Conservation (phyloP, 2,888 invertebrate species). For the Lacanobia oleracea region DNA sequence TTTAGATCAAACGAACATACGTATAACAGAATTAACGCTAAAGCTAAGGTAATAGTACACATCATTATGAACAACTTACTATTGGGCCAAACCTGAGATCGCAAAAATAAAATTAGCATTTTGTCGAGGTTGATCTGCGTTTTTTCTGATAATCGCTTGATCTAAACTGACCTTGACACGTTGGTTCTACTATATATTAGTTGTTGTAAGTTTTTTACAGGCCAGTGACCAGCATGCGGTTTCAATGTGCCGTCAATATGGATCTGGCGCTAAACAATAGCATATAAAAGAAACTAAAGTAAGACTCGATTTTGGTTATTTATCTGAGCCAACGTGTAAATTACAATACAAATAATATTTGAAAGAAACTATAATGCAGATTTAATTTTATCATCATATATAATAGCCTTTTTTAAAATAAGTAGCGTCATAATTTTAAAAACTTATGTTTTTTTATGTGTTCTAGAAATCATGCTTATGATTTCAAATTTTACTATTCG, state of each 20-base stretch:
- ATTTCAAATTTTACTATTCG: constrained; percentile 9
- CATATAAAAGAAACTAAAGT: background rate
- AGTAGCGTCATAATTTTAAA: background rate
- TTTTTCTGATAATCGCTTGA: background rate
- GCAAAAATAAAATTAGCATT: too few species aligned
- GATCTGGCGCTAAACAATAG: constrained; percentile 1
- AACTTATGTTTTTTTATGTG: background rate
- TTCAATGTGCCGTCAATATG: background rate
- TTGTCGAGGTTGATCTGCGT: background rate
- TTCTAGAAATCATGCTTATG: constrained; percentile 4
- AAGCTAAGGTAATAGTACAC: too few species aligned
- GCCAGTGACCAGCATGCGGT: background rate
- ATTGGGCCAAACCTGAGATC: too few species aligned
- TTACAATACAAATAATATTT: background rate
- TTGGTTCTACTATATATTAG: background rate
- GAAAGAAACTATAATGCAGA: background rate
- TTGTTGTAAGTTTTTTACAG: background rate
- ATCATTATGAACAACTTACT: too few species aligned
- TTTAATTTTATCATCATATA: background rate
- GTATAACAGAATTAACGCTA: too few species aligned
- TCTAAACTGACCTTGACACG: background rate
- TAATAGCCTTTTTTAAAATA: constrained; percentile 4
- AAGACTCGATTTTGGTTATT: too few species aligned
- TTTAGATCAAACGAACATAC: background rate
- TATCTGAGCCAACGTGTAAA: too few species aligned